Conservation (phyloP, 2,888 invertebrate genomes). For the Oscheius myriophilus region DNA sequence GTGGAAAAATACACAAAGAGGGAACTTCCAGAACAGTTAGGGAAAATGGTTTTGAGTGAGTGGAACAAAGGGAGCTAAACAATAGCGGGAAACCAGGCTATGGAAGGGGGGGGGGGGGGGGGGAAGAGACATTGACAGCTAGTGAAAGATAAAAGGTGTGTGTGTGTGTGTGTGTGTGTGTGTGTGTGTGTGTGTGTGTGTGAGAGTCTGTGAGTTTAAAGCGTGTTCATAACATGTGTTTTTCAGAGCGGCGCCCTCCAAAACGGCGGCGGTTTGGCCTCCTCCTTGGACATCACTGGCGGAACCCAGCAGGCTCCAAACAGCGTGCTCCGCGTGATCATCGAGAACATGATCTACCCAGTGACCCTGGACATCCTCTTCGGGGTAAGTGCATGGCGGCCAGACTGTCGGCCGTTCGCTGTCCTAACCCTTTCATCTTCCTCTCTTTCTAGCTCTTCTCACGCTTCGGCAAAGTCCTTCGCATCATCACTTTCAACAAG, state of each 20-base stretch:
- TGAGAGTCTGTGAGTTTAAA: neutral
- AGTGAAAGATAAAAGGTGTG: neutral
- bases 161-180: no score
- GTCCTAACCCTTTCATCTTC: constrained; percentile 29
- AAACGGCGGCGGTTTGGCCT: constrained; percentile 24
- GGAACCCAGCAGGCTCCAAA: constrained; percentile 76
- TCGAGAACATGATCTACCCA: constrained; percentile 98
- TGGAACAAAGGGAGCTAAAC: neutral
- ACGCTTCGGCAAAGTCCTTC: constrained; percentile 96
- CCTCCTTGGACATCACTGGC: constrained; percentile 82
- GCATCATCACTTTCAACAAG: constrained; percentile 99
- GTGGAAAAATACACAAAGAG: neutral
- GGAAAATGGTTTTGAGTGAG: neutral
- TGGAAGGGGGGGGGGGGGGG: neutral
- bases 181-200: neutral
- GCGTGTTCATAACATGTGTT: neutral
- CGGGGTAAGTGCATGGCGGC: constrained; percentile 76
- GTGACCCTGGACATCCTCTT: constrained; percentile 96
- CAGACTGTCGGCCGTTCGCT: constrained; percentile 8
- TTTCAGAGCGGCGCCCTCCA: constrained; percentile 19
- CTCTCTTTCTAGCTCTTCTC: constrained; percentile 84
- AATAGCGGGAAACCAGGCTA: neutral
- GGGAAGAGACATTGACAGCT: neutral
- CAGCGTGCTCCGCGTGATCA: constrained; percentile 92
- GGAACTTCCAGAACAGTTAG: neutral